phyloP scores from a whole-genome alignment of 1,140 invertebrate species.

The Calliopsis andreniformis region DNA sequence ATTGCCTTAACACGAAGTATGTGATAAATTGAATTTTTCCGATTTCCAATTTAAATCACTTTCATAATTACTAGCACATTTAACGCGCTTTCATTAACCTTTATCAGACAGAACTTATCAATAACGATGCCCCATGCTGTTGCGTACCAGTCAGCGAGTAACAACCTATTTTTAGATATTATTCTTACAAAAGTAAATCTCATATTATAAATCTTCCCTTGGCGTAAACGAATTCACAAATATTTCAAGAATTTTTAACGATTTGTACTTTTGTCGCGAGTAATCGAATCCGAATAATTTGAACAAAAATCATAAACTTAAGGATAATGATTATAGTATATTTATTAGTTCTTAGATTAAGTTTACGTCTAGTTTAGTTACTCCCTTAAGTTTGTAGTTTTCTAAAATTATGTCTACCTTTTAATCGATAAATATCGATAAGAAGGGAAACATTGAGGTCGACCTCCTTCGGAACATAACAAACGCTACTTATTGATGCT shows the following conservation, averaged over 20 bases:
- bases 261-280: not conserved
- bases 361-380: not conserved
- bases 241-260: not conserved
- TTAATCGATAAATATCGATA: not conserved
- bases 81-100: conserved; percentile 42
- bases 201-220: conserved; percentile 5
- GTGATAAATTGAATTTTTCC: too few species aligned
- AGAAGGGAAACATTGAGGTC: not conserved
- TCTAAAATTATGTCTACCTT: not conserved
- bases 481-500: not conserved
- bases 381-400: not conserved
- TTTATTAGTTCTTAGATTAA: not conserved
- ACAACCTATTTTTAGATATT: conserved; percentile 67
- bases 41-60: too few species aligned
- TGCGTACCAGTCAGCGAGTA: conserved; percentile 29
- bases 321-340: too few species aligned
- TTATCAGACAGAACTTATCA: conserved; percentile 42
- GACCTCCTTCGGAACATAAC: not conserved
- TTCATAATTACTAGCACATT: too few species aligned
- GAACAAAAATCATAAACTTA: not conserved
- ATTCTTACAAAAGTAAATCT: conserved; percentile 58
- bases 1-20: too few species aligned
- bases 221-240: not conserved
- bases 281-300: not conserved
- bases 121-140: conserved; percentile 26